Percentiles rank a stretch among this genome's conserved stretches.
Evolutionary conservation across 2,113 vertebrate species (phyloP).

Genomic region (Nycticebus coucang): DNA sequence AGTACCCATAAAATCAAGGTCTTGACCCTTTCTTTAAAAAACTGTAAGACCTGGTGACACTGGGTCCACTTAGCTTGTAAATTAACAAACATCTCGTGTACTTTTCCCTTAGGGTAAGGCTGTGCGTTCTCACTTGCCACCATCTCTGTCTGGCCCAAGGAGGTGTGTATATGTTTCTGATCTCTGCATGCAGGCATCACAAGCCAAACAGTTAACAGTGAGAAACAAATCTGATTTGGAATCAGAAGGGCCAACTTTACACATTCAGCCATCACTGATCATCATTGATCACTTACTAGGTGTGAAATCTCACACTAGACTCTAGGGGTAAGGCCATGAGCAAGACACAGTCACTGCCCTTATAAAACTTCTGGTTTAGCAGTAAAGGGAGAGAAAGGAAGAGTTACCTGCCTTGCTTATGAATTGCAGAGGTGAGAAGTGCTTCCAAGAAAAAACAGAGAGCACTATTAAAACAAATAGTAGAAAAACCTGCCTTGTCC

Average conservation of each 20-base stretch:
- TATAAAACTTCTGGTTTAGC: not conserved
- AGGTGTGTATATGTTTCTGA: not conserved
- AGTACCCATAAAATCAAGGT: not conserved
- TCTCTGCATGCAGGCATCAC: not conserved
- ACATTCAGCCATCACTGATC: not conserved
- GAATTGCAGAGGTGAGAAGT: not conserved
- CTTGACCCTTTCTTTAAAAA: not conserved
- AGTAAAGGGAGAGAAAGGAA: not conserved
- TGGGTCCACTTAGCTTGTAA: not conserved
- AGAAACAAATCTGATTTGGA: not conserved
- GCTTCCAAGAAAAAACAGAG: not conserved
- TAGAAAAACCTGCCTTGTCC: not conserved
- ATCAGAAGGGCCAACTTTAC: not conserved
- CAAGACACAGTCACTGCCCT: too few relatives aligned
- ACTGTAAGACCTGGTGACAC: not conserved
- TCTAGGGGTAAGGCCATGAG: not conserved
- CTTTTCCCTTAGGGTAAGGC: not conserved
- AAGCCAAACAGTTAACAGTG: not conserved
- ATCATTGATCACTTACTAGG: not conserved
- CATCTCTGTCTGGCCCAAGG: rapidly evolving
- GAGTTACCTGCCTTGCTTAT: not conserved
- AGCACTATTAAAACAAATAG: not conserved
- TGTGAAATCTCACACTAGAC: not conserved
- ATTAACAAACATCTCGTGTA: rapidly evolving
- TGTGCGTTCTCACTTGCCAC: not conserved